Conservation (phyloP, 1,140 invertebrate species). For the Penaeus vannamei region DNA sequence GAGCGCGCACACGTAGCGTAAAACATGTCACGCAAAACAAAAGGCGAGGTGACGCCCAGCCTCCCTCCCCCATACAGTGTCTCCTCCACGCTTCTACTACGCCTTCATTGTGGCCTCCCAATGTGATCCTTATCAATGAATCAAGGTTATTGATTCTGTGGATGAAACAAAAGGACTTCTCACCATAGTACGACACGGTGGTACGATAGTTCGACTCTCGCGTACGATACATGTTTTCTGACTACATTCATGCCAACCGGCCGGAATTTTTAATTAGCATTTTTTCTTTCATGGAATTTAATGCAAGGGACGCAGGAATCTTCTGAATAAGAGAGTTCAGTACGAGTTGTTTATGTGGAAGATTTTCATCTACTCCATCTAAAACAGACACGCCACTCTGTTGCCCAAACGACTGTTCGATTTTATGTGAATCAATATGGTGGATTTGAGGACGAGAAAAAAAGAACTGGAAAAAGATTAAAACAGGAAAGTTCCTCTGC, state of each 20-base stretch:
- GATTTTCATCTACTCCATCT: not conserved
- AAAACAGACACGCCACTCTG: not conserved
- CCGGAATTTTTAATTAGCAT: conserved; percentile 64
- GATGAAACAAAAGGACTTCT: conserved; percentile 35
- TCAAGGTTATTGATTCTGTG: conserved; percentile 54
- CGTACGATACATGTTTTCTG: not conserved
- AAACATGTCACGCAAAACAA: not conserved
- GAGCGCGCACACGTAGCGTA: conserved; percentile 22
- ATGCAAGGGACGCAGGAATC: conserved; percentile 57
- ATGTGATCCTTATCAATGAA: conserved; percentile 65
- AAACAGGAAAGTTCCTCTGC: too few relatives aligned
- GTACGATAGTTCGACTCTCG: conserved; percentile 31
- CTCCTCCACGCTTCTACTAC: not conserved
- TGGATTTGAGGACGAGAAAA: too few relatives aligned
- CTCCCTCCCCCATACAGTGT: conserved; percentile 6
- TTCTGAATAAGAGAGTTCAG: conserved; percentile 56
- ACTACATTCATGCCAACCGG: conserved; percentile 55
- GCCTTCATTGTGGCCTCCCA: conserved; percentile 33
- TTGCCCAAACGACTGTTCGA: too few relatives aligned
- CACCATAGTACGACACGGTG: conserved; percentile 27
- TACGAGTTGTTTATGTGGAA: conserved; percentile 35
- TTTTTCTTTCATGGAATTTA: conserved; percentile 59
- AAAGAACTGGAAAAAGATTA: too few relatives aligned
- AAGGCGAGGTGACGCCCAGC: not conserved
- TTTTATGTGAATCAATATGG: too few relatives aligned